Percentiles rank a stretch among this genome's conserved stretches.
These are phyloP conservation scores for Prosapia bicincta DNA, from an alignment of 2,888 invertebrate genomes.

Conservation along the genomic window DNA sequence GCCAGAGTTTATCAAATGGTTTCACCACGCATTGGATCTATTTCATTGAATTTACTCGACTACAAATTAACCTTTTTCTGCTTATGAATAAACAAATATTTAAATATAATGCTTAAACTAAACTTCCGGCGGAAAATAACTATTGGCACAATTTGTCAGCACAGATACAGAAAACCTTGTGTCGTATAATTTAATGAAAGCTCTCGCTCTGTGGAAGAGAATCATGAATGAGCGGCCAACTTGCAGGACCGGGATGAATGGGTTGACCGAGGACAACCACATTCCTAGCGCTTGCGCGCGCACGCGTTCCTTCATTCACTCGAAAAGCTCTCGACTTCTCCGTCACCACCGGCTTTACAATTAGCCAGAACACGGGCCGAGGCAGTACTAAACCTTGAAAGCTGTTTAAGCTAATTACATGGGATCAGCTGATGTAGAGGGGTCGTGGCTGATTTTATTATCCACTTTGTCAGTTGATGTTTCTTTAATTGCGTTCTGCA, in stretches of 20 bases:
- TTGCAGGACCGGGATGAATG: background rate
- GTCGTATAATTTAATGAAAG: too few species aligned
- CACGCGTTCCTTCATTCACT: background rate
- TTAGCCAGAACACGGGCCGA: background rate
- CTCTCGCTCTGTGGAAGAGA: background rate
- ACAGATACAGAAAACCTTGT: too few species aligned
- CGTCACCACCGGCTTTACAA: background rate
- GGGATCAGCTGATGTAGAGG: background rate
- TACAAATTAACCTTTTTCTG: too few species aligned
- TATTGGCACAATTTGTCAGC: too few species aligned
- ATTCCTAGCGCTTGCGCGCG: background rate
- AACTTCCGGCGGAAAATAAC: too few species aligned
- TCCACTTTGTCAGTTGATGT: background rate
- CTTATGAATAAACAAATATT: too few species aligned
- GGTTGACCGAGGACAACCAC: slow-evolving; percentile 8
- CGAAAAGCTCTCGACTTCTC: background rate
- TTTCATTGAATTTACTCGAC: too few species aligned
- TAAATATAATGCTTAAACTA: too few species aligned
- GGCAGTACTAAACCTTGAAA: background rate
- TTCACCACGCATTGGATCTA: too few species aligned
- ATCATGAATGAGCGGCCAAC: background rate
- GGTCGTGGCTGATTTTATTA: background rate
- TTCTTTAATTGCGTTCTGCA: background rate
- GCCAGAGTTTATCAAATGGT: too few species aligned
- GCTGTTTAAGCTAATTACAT: background rate